Conservation (phyloP, 2,797 vertebrate species). For the Manis crassicaudata region DNA sequence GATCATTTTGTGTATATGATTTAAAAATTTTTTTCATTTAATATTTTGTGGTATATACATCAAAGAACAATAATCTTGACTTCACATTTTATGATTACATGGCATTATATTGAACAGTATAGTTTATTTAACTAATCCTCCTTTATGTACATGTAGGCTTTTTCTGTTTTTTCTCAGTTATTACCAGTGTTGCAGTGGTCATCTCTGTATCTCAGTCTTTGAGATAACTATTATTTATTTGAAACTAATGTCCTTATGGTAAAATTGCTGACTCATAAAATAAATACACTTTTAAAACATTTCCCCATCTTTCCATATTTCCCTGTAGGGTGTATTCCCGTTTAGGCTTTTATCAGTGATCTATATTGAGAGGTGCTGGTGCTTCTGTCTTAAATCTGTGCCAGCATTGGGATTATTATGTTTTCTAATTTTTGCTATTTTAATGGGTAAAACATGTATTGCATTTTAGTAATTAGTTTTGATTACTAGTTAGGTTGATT, state of each 20-base stretch:
- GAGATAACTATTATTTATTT: neutral
- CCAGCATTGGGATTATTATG: neutral
- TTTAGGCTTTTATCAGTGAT: neutral
- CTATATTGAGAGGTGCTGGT: neutral
- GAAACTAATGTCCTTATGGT: slow-evolving; percentile 21
- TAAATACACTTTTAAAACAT: slow-evolving; percentile 3
- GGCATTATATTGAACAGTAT: neutral
- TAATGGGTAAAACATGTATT: neutral
- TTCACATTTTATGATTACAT: neutral
- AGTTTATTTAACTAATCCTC: neutral
- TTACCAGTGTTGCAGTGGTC: neutral
- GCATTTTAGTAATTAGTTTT: slow-evolving; percentile 36
- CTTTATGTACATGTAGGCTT: neutral
- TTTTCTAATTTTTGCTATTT: slow-evolving; percentile 1
- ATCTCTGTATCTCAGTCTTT: neutral
- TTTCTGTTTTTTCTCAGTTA: slow-evolving; percentile 3
- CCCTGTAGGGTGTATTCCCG: neutral
- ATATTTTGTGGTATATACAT: neutral
- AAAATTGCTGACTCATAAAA: slow-evolving; percentile 13
- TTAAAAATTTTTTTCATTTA: slow-evolving; percentile 41
- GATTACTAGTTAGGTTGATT: neutral
- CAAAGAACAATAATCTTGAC: neutral
- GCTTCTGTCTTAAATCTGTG: neutral
- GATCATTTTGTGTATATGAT: neutral
- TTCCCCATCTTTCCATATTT: neutral